phyloP scores from a whole-genome alignment of 1,140 invertebrate genomes.

The Macrobrachium nipponense region DNA sequence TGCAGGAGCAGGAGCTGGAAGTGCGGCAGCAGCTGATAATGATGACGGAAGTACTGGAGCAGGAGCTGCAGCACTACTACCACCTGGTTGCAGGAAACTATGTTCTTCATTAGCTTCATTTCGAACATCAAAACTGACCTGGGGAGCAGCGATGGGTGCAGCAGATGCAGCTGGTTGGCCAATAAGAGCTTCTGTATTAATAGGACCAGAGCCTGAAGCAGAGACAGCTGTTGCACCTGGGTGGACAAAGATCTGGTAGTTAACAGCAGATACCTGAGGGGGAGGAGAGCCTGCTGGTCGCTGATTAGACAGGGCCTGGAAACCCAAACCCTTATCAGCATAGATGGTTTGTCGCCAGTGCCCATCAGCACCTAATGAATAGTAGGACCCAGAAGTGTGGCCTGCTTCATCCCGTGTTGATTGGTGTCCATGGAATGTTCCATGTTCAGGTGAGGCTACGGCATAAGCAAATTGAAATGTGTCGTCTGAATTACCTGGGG shows the following conservation, averaged over 20 bases:
- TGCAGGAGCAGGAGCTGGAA: neutral
- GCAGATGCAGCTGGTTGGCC: neutral
- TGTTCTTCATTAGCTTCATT: too few species aligned
- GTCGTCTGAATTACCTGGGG: neutral
- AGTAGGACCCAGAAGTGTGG: neutral
- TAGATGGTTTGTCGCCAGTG: slow-evolving; percentile 11
- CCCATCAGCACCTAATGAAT: neutral
- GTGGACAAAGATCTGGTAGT: neutral
- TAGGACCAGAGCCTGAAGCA: neutral
- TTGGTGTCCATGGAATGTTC: slow-evolving; percentile 3
- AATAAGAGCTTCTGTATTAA: neutral
- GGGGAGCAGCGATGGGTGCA: neutral
- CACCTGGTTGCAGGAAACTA: too few species aligned
- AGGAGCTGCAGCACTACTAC: neutral
- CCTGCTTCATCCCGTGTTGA: neutral
- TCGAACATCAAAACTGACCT: too few species aligned
- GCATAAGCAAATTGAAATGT: slow-evolving; percentile 9
- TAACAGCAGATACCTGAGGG: neutral
- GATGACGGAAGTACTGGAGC: neutral
- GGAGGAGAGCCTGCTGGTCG: neutral
- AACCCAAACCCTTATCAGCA: neutral
- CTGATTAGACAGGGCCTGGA: neutral
- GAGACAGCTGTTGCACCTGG: neutral
- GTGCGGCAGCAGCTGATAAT: neutral
- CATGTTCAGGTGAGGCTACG: neutral